Percentiles rank a stretch among this genome's conserved stretches.
Evolutionary conservation across 1,140 invertebrate genomes (phyloP).

Genomic region (Listronotus oregonensis): DNA sequence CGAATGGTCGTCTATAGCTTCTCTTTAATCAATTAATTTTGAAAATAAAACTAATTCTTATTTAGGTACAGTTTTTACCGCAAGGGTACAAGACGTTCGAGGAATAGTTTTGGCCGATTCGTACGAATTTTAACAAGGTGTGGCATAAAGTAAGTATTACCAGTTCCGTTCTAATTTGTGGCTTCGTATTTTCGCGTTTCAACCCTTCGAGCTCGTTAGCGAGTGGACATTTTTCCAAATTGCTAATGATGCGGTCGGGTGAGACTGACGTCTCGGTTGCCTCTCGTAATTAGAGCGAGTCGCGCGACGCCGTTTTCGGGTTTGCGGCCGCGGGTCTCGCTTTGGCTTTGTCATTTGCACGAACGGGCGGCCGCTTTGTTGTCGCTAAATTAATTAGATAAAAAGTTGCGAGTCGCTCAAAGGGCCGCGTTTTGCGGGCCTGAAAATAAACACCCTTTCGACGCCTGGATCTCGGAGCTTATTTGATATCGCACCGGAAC

Average conservation of each 20-base stretch:
- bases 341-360: constrained; percentile 23
- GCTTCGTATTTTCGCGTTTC: too few relatives aligned
- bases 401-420: constrained; percentile 20
- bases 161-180: too few relatives aligned
- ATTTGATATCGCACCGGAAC: neutral
- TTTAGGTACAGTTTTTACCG: too few relatives aligned
- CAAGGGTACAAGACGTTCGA: too few relatives aligned
- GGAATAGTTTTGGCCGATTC: too few relatives aligned
- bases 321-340: constrained; percentile 7
- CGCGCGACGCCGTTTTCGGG: constrained; percentile 11
- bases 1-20: too few relatives aligned
- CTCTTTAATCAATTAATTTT: too few relatives aligned
- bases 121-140: too few relatives aligned
- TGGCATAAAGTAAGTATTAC: too few relatives aligned
- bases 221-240: constrained; percentile 11
- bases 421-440: constrained; percentile 1
- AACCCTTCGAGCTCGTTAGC: too few relatives aligned
- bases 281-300: constrained; percentile 22
- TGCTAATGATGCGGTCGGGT: constrained; percentile 24
- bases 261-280: constrained; percentile 23
- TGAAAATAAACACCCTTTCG: neutral
- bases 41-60: too few relatives aligned
- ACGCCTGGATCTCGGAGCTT: too few relatives aligned
- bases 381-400: constrained; percentile 32
- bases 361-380: constrained; percentile 20